Evolutionary conservation across 92 coral and sea anemone genomes (phyloP).

Genomic region (Palythoa heliodiscus): DNA sequence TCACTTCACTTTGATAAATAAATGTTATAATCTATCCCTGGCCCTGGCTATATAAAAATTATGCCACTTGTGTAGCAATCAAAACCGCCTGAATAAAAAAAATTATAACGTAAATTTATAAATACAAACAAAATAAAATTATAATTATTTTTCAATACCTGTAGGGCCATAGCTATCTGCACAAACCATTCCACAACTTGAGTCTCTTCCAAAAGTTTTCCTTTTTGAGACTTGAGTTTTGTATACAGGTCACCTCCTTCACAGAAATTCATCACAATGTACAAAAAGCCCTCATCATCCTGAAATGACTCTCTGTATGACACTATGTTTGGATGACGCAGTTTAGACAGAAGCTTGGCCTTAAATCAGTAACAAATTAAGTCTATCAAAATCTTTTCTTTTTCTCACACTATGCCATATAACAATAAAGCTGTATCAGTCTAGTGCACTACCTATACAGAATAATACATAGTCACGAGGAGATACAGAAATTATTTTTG

Average conservation of each 20-base stretch:
- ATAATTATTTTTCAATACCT: conserved; percentile 57
- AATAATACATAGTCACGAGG: too few species aligned
- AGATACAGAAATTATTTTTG: too few species aligned
- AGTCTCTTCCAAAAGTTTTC: conserved; percentile 78
- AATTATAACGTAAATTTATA: too few species aligned
- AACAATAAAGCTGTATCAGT: too few species aligned
- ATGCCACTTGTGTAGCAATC: too few species aligned
- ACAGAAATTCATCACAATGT: conserved; percentile 96
- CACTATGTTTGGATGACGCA: conserved; percentile 97
- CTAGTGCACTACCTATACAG: too few species aligned
- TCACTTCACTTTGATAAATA: too few species aligned
- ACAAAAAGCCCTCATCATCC: conserved; percentile 80
- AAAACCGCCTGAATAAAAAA: too few species aligned
- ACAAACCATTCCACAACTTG: conserved; percentile 99
- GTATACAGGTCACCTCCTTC: conserved; percentile 97
- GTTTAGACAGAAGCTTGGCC: conserved; percentile 87
- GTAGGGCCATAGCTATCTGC: conserved; percentile 99
- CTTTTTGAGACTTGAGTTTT: conserved; percentile 81
- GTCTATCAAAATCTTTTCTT: not conserved
- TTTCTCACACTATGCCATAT: not conserved
- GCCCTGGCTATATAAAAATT: too few species aligned
- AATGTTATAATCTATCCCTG: too few species aligned
- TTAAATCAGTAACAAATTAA: conserved; percentile 28
- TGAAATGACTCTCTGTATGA: conserved; percentile 97
- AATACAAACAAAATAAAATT: not conserved